Evolutionary conservation across 2,797 vertebrate genomes (phyloP), one percentile per base, ranked within the genome.

Genomic region (Trematomus bernacchii): DNA sequence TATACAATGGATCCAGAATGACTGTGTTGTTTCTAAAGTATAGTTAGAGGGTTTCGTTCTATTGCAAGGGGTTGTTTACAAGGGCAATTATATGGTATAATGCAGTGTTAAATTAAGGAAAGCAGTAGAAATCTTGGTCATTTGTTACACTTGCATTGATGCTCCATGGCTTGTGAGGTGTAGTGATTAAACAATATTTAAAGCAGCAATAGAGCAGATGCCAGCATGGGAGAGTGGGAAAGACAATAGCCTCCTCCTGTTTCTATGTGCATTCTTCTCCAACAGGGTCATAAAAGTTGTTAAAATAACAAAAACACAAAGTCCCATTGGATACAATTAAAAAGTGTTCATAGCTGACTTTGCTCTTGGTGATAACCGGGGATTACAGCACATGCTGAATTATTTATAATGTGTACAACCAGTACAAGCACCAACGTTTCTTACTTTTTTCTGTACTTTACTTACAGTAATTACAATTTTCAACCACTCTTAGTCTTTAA

Each of bases 111-210:
- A 73, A 64, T 61, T 53, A 53, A 37, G 44, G 33, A 52, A 70
- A 54, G 71, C 50, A 40, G 13, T 13, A 33, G 13, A 3, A 75
- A 79, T 3, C 53, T 59, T 0, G 3, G 27, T 66, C 9, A 62
- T 79, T 65, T 61, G 51, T 76, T 53, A 50, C 70, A 19, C 11
- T 61, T 71, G 54, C 33, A 42, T 37, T 66, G 46, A 77, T 70
- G 46, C 44, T 71, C 33, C 33, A 19, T 54, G 47, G 60, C 43
- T 70, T 71, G 66, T 44, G n/a, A 68, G 50, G 61, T 71, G 14
- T 15, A 42, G 37, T 44, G 57, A 71, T 83, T 44, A 50, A 71
- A 51, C 43, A 42, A 55, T 21, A 57, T 76, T 70, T 47, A 69
- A 66, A 72, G 52, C 65, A 40, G 61, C 48, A 60, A 48, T 42